Evolutionary conservation across 92 coral and sea anemone species (phyloP), one percentile per base, ranked within the genome.

Genomic region (Bergia puertoricense): DNA sequence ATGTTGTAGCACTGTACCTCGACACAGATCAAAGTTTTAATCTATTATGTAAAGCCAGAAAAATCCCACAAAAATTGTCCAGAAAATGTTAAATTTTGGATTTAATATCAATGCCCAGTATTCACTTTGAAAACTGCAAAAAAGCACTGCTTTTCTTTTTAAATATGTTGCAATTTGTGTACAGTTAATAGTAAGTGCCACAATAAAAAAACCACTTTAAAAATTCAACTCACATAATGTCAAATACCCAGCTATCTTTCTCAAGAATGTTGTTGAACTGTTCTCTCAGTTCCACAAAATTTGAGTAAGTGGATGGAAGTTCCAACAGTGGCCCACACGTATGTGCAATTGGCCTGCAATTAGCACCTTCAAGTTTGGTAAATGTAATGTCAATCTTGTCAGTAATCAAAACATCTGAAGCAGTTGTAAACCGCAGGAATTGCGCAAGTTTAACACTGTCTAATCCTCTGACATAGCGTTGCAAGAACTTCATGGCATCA

Each of bases 241-340:
- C 90, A 57, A 78, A 15, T 78, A 81, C 91, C 91, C 91, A 89
- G 83, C 45, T 81, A 42, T 46, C 81, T 54, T 78, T 78, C 30
- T 36, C 45, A 36, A 78, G 65, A 45, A 78, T 78, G 38, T 78
- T 78, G 81, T 78, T 57, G 45, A 78, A 78, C 11, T 78, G 41
- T 20, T 78, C 81, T 78, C 81, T 45, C 81, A 78, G 81, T 46
- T 78, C 81, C 66, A 78, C 81, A 78, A 78, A 78, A 78, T 78
- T 78, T 78, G 81, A 78, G 81, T 78, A 78, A 46, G 81, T 78
- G 22, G 81, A 78, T 15, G 81, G 81, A 59, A 78, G 81, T 9
- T 48, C 66, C 66, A 78, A 78, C 59, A 78, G 81, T 78, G 81
- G 81, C 81, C 81, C 81, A 78, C 81, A 78, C 45, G 81, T 78